These are phyloP conservation scores for Perca fluviatilis DNA, from an alignment of 2,113 vertebrate species.

Conservation along the genomic window DNA sequence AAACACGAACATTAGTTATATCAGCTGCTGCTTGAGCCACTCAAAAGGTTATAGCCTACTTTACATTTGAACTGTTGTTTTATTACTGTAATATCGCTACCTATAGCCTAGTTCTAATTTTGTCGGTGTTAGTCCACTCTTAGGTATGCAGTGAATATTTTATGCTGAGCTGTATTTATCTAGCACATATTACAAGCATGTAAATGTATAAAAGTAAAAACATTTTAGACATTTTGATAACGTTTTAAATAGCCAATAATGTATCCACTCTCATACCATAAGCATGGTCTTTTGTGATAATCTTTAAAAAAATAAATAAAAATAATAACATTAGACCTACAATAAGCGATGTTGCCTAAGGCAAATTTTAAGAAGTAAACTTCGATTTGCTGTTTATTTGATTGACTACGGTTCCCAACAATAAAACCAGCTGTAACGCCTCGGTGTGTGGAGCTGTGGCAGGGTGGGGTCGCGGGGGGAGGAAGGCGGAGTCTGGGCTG, in stretches of 20 bases:
- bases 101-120: no score
- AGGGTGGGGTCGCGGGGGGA: constrained; percentile 70
- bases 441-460: background rate
- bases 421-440: background rate
- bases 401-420: background rate
- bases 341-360: background rate
- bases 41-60: background rate
- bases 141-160: no score
- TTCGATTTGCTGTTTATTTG: background rate
- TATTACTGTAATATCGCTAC: no score
- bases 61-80: background rate
- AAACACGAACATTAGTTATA: background rate
- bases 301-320: no score
- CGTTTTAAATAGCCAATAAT: background rate
- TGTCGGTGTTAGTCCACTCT: background rate
- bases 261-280: background rate
- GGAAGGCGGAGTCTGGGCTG: constrained; percentile 69
- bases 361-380: background rate
- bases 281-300: background rate
- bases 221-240: background rate
- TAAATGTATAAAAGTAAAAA: background rate
- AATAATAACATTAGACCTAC: background rate
- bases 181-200: background rate
- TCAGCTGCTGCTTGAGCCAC: no score
- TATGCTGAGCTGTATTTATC: background rate